These are phyloP conservation scores for Erythrolamprus reginae DNA, from an alignment of 2,113 vertebrate genomes.

Conservation along the genomic window DNA sequence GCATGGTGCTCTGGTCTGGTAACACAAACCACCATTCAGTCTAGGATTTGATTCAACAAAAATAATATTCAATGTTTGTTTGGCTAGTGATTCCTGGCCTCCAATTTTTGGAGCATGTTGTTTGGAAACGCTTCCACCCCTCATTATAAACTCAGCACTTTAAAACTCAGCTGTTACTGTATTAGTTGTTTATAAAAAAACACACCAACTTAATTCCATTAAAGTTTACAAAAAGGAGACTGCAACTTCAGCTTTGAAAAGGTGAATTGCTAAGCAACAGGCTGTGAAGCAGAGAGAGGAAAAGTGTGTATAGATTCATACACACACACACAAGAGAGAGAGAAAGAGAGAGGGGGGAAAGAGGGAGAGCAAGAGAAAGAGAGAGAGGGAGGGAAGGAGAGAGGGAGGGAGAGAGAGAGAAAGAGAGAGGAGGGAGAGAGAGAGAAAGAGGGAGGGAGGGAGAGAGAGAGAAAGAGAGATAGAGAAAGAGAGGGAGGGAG, in stretches of 20 bases:
- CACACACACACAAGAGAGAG: too few relatives aligned
- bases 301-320: too few relatives aligned
- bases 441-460: too few relatives aligned
- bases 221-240: slow-evolving; percentile 18
- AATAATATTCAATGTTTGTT: background rate
- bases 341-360: too few relatives aligned
- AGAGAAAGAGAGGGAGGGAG: too few relatives aligned
- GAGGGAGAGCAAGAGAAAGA: too few relatives aligned
- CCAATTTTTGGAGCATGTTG: background rate
- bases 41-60: background rate
- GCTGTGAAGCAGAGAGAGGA: slow-evolving; percentile 30
- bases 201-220: slow-evolving; percentile 35
- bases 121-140: background rate
- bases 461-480: too few relatives aligned
- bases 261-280: slow-evolving; percentile 59
- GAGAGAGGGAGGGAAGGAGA: too few relatives aligned
- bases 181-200: slow-evolving; percentile 21
- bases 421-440: too few relatives aligned
- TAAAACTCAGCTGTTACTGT: slow-evolving; percentile 1
- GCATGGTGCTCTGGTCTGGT: background rate
- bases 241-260: slow-evolving; percentile 28
- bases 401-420: background rate
- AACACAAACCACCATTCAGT: background rate
- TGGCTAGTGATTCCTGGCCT: background rate
- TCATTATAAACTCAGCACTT: background rate